Evolutionary conservation across 2,888 invertebrate species (phyloP).

Genomic region (Watsonalla cultraria): DNA sequence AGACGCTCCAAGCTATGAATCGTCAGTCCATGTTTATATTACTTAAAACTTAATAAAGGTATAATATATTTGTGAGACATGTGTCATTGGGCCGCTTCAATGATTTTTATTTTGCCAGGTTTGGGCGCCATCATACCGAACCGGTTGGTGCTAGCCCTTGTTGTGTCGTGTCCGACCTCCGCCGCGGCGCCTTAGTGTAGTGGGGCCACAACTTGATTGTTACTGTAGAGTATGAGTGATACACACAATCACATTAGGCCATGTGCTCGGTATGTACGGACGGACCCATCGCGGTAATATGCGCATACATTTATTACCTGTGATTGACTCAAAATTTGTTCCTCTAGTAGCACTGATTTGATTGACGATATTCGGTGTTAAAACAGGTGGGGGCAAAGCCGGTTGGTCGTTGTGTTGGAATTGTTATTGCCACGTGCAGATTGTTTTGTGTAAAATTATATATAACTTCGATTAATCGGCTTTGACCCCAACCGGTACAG

Average conservation of each 20-base stretch:
- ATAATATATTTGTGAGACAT: not conserved
- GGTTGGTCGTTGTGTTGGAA: not conserved
- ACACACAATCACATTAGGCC: not conserved
- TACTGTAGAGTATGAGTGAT: not conserved
- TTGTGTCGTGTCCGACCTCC: not conserved
- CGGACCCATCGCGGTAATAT: not conserved
- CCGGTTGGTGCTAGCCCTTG: no score
- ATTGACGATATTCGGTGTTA: not conserved
- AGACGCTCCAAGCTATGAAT: no score
- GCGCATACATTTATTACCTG: not conserved
- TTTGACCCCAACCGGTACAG: not conserved
- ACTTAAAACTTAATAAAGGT: no score
- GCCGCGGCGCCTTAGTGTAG: not conserved
- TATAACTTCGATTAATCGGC: not conserved
- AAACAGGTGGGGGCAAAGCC: not conserved
- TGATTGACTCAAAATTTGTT: not conserved
- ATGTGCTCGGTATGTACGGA: not conserved
- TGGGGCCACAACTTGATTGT: not conserved
- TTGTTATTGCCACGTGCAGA: no score
- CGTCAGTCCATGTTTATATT: no score
- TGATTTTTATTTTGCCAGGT: not conserved
- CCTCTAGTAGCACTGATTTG: not conserved
- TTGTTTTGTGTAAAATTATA: not conserved
- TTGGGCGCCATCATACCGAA: not conserved
- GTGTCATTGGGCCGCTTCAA: not conserved